phyloP scores from a whole-genome alignment of 1,140 invertebrate genomes.

The Orius laevigatus region DNA sequence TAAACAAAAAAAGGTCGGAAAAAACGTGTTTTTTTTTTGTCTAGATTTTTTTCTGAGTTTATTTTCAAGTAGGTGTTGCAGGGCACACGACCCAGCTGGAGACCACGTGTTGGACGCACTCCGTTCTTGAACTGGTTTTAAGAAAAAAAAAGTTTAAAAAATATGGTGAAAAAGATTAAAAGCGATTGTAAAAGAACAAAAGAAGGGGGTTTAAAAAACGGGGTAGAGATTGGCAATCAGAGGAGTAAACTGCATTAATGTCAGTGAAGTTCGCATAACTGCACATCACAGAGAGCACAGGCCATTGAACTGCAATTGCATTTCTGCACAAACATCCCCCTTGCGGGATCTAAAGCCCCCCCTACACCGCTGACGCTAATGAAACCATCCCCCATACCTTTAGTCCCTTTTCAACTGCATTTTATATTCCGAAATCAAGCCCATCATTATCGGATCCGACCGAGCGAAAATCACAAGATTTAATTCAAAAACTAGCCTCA shows the following conservation, averaged over 20 bases:
- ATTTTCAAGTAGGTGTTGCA: too few species aligned
- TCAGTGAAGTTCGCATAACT: constrained; percentile 7
- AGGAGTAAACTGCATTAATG: constrained; percentile 8
- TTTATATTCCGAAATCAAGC: constrained; percentile 1
- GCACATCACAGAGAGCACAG: constrained; percentile 8
- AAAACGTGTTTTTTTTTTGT: too few species aligned
- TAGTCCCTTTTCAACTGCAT: neutral
- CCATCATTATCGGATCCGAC: constrained; percentile 2
- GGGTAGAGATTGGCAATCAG: constrained; percentile 9
- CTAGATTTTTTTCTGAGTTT: too few species aligned
- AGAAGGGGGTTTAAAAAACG: too few species aligned
- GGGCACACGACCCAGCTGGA: too few species aligned
- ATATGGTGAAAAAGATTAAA: too few species aligned
- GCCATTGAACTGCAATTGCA: constrained; percentile 12
- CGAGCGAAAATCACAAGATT: constrained; percentile 6
- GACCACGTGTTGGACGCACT: too few species aligned
- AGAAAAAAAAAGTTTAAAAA: too few species aligned
- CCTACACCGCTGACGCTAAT: neutral
- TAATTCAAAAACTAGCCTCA: neutral
- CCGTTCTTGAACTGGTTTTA: too few species aligned
- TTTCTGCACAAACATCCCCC: constrained; percentile 7
- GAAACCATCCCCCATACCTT: neutral
- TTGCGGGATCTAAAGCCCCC: neutral
- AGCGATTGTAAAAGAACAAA: too few species aligned
- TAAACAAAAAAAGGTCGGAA: too few species aligned